Base-by-base conservation (phyloP, 2,888 invertebrate genomes). In the Melinaea marsaeus region DNA sequence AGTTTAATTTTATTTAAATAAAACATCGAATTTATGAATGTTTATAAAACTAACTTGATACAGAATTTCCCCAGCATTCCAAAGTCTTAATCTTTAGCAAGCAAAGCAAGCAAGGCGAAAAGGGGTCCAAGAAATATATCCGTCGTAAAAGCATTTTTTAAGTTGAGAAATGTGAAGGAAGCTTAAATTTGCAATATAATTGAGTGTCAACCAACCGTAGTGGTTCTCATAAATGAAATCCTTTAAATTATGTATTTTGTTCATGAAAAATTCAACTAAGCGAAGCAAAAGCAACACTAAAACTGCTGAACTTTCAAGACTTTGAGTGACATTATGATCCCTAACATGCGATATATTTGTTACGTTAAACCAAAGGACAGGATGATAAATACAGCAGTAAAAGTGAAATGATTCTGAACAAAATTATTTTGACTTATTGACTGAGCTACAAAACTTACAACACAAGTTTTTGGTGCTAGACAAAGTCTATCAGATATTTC, bases 251-350 rank as follows among this genome's bases (percentile, higher is more conserved):
- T 57, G 55, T 33, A 65, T 56, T 63, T 63, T 64, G 37, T 58
- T 62, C 51, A 62, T 58, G 58, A 58, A 58, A 63, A 60, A 64
- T 58, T 42, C n/a, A 60, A 64, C 67, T 71, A 88, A 79, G 69
- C 87, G 85, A 63, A 88, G 76, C 73, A 89, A 74, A 62, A 90
- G 84, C 71, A 89, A 75, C 65, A 88, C 86, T 51, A 86, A 87
- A n/a, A 86, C 84, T 37, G 85, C 85, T 34, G 86, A 89, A 77
- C 88, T 86, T 76, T 87, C 84, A 65, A 88, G 62, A 89, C 87
- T 83, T 88, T 86, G 68, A 89, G 80, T 71, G 88, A 88, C 88
- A 90, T 89, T 78, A 86, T 88, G 75, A 86, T 80, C 64, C 88
- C 87, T 67, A 89, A 89, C 74, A 88, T 79, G 74, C 85, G 84